Conservation (phyloP, 92 coral and sea anemone genomes). For the Pocillopora meandrina region DNA sequence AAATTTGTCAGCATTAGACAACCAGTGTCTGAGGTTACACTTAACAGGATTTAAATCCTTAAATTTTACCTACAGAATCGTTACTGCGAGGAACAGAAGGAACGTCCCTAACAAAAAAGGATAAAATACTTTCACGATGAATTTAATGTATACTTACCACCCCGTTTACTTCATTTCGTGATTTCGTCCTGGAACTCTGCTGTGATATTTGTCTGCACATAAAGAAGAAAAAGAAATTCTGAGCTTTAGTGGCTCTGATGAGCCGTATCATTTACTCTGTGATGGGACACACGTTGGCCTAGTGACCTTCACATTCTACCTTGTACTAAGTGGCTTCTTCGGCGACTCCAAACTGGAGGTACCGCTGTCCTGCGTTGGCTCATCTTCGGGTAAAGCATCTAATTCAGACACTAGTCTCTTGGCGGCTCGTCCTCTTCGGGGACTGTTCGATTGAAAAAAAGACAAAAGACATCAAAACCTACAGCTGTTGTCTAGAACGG, state of each 20-base stretch:
- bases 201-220: slow-evolving; percentile 27
- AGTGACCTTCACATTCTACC: not conserved
- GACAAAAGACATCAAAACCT: too few relatives aligned
- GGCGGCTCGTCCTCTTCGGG: slow-evolving; percentile 50
- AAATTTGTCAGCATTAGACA: too few relatives aligned
- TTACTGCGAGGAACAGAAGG: not conserved
- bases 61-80: too few relatives aligned
- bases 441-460: slow-evolving; percentile 7
- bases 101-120: not conserved
- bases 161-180: slow-evolving; percentile 25
- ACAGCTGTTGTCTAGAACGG: too few relatives aligned
- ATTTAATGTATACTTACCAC: slow-evolving; percentile 8
- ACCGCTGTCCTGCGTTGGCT: slow-evolving; percentile 45
- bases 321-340: slow-evolving; percentile 39
- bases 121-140: not conserved
- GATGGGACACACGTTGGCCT: not conserved
- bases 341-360: slow-evolving; percentile 44
- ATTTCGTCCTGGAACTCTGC: slow-evolving; percentile 3
- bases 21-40: too few relatives aligned
- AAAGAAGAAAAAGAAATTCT: not conserved
- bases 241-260: not conserved
- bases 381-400: slow-evolving; percentile 77
- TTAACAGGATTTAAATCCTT: too few relatives aligned
- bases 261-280: not conserved
- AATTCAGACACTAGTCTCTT: slow-evolving; percentile 60